These are phyloP conservation scores for Hylaea fasciaria DNA, from an alignment of 2,888 invertebrate genomes.

Conservation along the genomic window DNA sequence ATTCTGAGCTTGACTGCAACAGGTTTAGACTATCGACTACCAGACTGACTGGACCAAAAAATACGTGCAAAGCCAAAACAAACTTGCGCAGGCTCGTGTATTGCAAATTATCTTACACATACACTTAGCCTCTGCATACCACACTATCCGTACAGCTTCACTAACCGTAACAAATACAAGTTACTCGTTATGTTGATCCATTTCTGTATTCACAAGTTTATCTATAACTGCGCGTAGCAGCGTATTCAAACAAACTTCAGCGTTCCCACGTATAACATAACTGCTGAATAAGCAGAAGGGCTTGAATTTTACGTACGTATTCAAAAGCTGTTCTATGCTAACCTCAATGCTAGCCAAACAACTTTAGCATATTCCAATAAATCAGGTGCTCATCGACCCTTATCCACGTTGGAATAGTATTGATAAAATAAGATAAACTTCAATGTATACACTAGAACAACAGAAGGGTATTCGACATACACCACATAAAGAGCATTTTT, in stretches of 20 bases:
- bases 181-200: neutral
- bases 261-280: neutral
- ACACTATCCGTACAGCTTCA: no score
- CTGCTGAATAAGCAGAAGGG: constrained; percentile 1
- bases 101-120: no score
- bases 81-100: no score
- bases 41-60: no score
- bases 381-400: neutral
- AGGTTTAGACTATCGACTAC: no score
- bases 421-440: neutral
- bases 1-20: no score
- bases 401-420: neutral
- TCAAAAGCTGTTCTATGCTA: neutral
- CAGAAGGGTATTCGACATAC: no score
- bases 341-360: neutral
- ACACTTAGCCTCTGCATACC: no score
- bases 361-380: constrained; percentile 4
- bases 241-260: neutral
- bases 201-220: neutral
- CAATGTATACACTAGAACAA: neutral
- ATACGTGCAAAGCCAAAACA: no score
- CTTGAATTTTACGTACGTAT: neutral
- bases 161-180: no score
- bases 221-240: neutral
- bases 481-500: no score